Percentiles rank a stretch among this genome's conserved stretches.
These are phyloP conservation scores for Muscicapa adusta DNA, from an alignment of 2,113 vertebrate species.

Conservation along the genomic window DNA sequence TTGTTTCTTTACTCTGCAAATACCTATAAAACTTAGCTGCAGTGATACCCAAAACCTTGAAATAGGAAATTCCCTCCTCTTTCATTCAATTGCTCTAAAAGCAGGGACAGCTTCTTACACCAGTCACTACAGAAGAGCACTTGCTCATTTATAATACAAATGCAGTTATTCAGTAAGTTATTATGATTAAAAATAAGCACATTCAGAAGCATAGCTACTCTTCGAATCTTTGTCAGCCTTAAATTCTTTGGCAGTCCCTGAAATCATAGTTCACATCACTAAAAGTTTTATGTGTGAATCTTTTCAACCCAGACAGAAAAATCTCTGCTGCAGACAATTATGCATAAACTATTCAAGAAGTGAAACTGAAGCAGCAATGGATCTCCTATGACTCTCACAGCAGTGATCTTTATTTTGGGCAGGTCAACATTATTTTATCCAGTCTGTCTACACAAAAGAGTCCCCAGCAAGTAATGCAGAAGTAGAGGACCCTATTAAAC, in stretches of 20 bases:
- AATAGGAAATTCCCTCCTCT: background rate
- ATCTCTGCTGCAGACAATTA: background rate
- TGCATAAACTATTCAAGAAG: background rate
- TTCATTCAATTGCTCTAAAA: background rate
- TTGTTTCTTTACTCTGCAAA: background rate
- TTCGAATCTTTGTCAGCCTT: background rate
- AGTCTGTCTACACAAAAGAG: background rate
- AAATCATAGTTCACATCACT: background rate
- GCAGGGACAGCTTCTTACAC: background rate
- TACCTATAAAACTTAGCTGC: background rate
- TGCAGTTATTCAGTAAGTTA: background rate
- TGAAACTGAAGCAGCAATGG: background rate
- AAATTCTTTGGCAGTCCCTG: background rate
- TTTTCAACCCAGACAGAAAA: background rate
- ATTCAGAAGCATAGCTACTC: background rate
- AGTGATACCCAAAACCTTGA: background rate
- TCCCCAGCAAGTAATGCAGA: background rate
- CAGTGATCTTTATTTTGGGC: background rate
- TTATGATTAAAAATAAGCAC: background rate
- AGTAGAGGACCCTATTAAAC: background rate
- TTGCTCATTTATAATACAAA: background rate
- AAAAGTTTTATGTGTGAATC: background rate
- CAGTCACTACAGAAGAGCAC: background rate
- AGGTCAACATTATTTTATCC: background rate
- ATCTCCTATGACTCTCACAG: background rate